phyloP scores from a whole-genome alignment of 2,888 invertebrate species.

The Chaitophorus viminalis region DNA sequence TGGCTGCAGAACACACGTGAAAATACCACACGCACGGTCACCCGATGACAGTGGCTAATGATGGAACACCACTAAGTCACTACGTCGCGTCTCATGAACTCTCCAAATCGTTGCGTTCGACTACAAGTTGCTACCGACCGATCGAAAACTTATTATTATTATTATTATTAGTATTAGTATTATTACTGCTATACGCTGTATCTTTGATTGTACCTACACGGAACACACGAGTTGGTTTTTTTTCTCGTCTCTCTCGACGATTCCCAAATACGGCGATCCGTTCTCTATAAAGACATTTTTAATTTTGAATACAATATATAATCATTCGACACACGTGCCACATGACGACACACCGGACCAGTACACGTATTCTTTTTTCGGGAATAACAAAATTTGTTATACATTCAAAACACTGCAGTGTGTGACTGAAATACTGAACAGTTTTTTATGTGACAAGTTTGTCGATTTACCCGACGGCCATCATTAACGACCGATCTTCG shows the following conservation, averaged over 20 bases:
- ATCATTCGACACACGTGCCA: conserved; percentile 48
- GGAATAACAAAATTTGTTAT: conserved; percentile 20
- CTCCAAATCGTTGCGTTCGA: background rate
- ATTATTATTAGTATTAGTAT: too few species aligned
- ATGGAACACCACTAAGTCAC: background rate
- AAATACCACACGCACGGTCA: background rate
- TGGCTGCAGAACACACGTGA: background rate
- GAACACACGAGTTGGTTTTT: background rate
- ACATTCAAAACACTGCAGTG: conserved; percentile 18
- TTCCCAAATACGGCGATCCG: conserved; percentile 30
- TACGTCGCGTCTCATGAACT: background rate
- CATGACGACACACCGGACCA: background rate
- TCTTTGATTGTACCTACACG: background rate
- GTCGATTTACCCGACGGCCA: background rate
- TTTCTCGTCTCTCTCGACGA: background rate
- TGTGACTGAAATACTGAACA: conserved; percentile 33
- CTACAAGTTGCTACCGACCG: background rate
- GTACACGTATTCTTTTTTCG: background rate
- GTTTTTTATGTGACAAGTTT: background rate
- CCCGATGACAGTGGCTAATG: background rate
- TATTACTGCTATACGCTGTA: too few species aligned
- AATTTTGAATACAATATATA: background rate
- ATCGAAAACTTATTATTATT: background rate
- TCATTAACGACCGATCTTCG: background rate
- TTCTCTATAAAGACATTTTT: conserved; percentile 1